Conservation (phyloP, 2,113 vertebrate genomes). For the Cyanocitta stelleri region DNA sequence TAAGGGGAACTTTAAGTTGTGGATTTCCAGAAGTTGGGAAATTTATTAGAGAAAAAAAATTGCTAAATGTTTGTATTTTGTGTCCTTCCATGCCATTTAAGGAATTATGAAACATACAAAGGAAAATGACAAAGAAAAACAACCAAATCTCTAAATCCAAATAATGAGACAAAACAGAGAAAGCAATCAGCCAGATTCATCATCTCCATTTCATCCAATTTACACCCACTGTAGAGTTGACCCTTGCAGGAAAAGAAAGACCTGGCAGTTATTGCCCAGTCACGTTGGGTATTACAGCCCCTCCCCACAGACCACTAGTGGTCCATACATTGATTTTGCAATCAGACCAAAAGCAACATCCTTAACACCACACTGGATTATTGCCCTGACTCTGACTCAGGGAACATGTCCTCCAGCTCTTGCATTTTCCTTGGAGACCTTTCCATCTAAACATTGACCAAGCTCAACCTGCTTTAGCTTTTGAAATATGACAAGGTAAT, state of each 20-base stretch:
- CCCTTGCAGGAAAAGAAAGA: not conserved
- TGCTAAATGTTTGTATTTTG: not conserved
- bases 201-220: not conserved
- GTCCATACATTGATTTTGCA: slow-evolving; percentile 20
- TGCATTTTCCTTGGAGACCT: slow-evolving; percentile 10
- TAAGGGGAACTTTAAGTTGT: not conserved
- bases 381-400: not conserved
- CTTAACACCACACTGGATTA: not conserved
- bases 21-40: not conserved
- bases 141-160: not conserved
- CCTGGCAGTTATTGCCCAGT: not conserved
- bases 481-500: slow-evolving; percentile 13
- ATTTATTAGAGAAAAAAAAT: not conserved
- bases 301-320: not conserved
- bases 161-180: not conserved
- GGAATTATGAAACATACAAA: not conserved
- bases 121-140: not conserved
- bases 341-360: slow-evolving; percentile 1
- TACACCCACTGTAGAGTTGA: not conserved
- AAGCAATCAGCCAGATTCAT: not conserved
- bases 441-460: not conserved
- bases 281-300: not conserved
- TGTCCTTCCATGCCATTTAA: not conserved
- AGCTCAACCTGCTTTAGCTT: slow-evolving; percentile 15
- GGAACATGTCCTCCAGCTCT: not conserved